Evolutionary conservation across 2,888 invertebrate genomes (phyloP).

Genomic region (Crematogaster levior): DNA sequence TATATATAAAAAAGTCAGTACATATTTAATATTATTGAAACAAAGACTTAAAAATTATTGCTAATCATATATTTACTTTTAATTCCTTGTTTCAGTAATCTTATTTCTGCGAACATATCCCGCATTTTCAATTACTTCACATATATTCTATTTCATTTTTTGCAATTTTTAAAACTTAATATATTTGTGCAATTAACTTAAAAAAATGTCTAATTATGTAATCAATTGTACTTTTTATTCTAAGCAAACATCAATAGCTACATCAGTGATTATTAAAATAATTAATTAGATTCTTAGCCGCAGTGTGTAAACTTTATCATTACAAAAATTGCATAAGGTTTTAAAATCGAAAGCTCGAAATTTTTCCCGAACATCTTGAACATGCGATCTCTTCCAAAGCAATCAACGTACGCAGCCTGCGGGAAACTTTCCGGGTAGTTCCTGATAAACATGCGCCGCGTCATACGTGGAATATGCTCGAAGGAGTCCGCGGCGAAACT

Average conservation of each 20-base stretch:
- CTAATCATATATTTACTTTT: neutral
- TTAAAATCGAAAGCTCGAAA: conserved; percentile 3
- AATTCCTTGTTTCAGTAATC: neutral
- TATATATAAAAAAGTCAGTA: neutral
- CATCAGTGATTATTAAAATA: neutral
- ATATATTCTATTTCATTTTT: neutral
- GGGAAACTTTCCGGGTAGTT: conserved; percentile 30
- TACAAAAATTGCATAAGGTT: neutral
- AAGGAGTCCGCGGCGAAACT: conserved; percentile 31
- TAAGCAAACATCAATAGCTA: neutral
- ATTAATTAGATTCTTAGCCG: neutral
- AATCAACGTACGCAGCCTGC: conserved; percentile 46
- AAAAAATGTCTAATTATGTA: no score
- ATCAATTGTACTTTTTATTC: neutral
- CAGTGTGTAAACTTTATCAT: neutral
- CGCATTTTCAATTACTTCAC: neutral
- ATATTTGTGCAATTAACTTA: neutral
- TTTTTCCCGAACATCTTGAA: neutral
- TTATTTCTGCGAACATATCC: neutral
- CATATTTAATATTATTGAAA: neutral
- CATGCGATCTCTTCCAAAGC: conserved; percentile 15
- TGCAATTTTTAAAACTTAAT: no score
- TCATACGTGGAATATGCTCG: conserved; percentile 38
- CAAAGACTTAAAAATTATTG: neutral
- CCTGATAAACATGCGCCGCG: conserved; percentile 32